A percentile compares a stretch with the other conserved stretches of the same genome.
Evolutionary conservation across 1,140 invertebrate species (phyloP).

Genomic region (Listronotus oregonensis): DNA sequence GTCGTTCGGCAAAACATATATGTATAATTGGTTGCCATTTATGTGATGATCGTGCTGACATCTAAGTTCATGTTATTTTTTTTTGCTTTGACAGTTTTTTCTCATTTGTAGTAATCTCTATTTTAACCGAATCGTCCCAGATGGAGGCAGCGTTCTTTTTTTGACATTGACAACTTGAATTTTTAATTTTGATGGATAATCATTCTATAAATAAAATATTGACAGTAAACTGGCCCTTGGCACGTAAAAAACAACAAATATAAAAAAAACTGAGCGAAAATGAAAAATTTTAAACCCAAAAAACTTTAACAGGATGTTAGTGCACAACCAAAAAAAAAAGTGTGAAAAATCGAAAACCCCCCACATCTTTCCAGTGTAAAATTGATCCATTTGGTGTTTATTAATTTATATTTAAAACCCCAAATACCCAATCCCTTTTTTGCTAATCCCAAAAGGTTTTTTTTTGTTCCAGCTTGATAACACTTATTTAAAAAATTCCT

Average conservation of each 20-base stretch:
- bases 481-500: constrained; percentile 16
- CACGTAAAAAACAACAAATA: constrained; percentile 38
- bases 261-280: constrained; percentile 38
- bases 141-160: too few relatives aligned
- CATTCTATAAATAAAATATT: constrained; percentile 36
- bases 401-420: constrained; percentile 39
- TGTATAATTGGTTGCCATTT: too few relatives aligned
- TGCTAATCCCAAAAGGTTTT: constrained; percentile 26
- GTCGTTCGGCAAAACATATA: too few relatives aligned
- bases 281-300: constrained; percentile 34
- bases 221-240: constrained; percentile 22
- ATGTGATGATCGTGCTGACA: too few relatives aligned
- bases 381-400: constrained; percentile 43
- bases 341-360: constrained; percentile 30
- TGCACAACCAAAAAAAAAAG: constrained; percentile 14
- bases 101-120: too few relatives aligned
- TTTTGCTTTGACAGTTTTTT: too few relatives aligned
- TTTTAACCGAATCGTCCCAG: too few relatives aligned
- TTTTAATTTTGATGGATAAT: constrained; percentile 7
- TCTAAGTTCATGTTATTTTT: too few relatives aligned
- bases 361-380: constrained; percentile 34
- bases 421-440: constrained; percentile 36
- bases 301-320: constrained; percentile 24
- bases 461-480: constrained; percentile 30
- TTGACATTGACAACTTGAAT: too few relatives aligned